phyloP scores from a whole-genome alignment of 2,113 vertebrate genomes.

The Camelus bactrianus region DNA sequence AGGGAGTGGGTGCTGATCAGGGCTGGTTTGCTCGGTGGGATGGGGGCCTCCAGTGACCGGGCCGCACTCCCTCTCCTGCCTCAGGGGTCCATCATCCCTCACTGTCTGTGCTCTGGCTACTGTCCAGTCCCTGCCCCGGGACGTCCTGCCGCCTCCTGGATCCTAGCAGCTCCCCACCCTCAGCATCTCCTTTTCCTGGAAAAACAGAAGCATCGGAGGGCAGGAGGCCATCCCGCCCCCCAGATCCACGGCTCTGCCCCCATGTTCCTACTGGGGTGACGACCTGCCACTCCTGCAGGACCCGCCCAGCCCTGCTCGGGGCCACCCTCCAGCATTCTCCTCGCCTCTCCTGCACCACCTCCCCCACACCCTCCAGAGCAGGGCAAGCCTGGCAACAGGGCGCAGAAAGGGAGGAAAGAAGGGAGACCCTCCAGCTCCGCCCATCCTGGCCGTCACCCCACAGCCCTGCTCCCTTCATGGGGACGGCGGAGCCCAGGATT shows the following conservation, averaged over 20 bases:
- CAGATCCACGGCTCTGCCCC: background rate
- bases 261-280: background rate
- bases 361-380: too few species aligned
- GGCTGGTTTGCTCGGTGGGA: background rate
- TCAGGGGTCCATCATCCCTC: background rate
- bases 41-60: background rate
- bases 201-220: background rate
- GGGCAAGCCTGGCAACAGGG: too few species aligned
- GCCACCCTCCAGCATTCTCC: background rate
- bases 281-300: background rate
- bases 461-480: too few species aligned
- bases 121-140: background rate
- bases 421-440: background rate
- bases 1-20: background rate
- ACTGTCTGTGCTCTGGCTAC: background rate
- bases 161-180: background rate
- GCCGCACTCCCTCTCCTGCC: rapidly evolving
- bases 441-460: too few species aligned
- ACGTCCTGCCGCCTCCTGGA: background rate
- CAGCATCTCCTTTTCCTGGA: background rate
- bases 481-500: too few species aligned
- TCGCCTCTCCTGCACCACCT: background rate
- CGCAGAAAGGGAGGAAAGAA: too few species aligned
- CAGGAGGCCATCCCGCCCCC: background rate
- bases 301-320: too few species aligned